Base-by-base conservation (phyloP, 2,113 vertebrate genomes). In the Seriola rivoliana region DNA sequence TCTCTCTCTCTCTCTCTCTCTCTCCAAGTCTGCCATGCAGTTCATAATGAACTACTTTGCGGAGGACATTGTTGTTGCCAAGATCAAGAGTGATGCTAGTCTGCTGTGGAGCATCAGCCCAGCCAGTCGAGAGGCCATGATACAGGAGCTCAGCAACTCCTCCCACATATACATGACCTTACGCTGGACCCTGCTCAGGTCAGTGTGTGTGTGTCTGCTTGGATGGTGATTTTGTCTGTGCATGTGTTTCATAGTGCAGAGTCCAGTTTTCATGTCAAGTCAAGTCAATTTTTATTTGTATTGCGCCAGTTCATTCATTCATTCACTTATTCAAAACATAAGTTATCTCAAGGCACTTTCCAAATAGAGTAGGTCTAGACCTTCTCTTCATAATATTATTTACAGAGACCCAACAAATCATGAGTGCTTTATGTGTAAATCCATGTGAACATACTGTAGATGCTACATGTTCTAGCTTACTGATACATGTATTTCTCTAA, bases 21-120 rank as follows among this genome's bases (percentile, higher is more conserved):
- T 74, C 36, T 10, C 3, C 1, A 58, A 94, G 95, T 57, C 93
- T 17, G 91, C 92, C 11, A 91, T 88, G 29, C 92, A 95, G 86
- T 90, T 95, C 80, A 90, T 88, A 11, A 94, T 92, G 38, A 96
- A 91, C 67, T 94, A 94, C 54, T 71, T 79, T 64, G 84, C 94
- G 0, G 90, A 95, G 21, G 95, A 95, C 8, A 55, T 67, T 4
- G 32, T 86, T 2, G 81, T 84, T 4, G 93, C 95, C 8, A 93
- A 95, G 81, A 90, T 95, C 32, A 96, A 96, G 88, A 95, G 94
- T 60, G 95, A 96, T 6, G 83, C 95, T 73, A 95, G 91, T 25
- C 89, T 93, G 73, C 84, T 95, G 42, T 94, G 94, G 95, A 92
- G 69, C 79, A 92, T 93, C 85, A 96, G 95, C 75, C 94, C 95